Conservation (phyloP, 35 echinoderm and acorn worm species). For the Hemicentrotus pulcherrimus region DNA sequence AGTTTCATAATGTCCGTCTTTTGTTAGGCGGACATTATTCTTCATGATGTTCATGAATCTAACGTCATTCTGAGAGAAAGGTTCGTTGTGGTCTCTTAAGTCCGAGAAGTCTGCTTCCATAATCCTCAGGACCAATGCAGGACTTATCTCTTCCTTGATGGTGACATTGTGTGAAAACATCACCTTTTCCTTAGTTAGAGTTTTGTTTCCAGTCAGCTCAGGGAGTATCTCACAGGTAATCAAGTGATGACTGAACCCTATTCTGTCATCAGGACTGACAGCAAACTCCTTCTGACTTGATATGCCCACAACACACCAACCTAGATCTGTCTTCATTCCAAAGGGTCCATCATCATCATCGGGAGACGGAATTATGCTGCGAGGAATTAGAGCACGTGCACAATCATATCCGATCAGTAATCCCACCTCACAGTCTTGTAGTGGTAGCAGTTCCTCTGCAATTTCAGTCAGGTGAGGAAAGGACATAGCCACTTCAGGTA, state of each 20-base stretch:
- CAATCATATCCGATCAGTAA: constrained; percentile 86
- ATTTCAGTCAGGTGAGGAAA: constrained; percentile 70
- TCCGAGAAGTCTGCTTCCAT: constrained; percentile 67
- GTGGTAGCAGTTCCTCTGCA: constrained; percentile 45
- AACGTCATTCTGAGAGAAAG: constrained; percentile 57
- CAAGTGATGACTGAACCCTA: constrained; percentile 33
- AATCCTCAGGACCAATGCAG: constrained; percentile 30
- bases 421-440: constrained; percentile 67
- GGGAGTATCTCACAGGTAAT: background rate
- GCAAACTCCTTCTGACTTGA: background rate
- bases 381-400: constrained; percentile 63
- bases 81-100: background rate
- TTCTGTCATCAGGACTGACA: background rate
- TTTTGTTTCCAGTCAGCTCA: background rate
- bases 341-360: constrained; percentile 56
- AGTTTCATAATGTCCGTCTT: constrained; percentile 61
- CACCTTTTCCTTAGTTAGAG: background rate
- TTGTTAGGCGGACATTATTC: constrained; percentile 47
- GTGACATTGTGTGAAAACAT: background rate
- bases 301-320: constrained; percentile 28
- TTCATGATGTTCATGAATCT: too few species aligned
- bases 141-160: constrained; percentile 29
- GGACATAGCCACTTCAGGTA: constrained; percentile 59
- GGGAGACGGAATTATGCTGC: constrained; percentile 53
- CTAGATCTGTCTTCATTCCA: constrained; percentile 62